Evolutionary conservation across 2,113 vertebrate genomes (phyloP).

Genomic region (Hyperopisus bebe): DNA sequence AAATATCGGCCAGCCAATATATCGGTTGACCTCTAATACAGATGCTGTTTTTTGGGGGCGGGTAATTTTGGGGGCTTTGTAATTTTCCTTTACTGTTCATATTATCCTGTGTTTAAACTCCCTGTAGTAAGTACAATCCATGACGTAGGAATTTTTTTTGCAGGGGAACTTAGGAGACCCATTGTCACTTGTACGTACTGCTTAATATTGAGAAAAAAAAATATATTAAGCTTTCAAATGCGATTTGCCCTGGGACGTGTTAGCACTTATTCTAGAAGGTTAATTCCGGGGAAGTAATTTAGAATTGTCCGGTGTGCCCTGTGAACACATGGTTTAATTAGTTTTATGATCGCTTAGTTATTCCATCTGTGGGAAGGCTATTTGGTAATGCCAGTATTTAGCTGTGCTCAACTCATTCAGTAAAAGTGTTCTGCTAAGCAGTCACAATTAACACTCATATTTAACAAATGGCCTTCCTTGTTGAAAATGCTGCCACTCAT

Average conservation of each 20-base stretch:
- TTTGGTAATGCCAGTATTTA: not conserved
- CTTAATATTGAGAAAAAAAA: not conserved
- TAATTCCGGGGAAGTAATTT: not conserved
- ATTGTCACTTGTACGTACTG: not conserved
- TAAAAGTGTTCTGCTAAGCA: not conserved
- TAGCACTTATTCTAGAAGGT: not conserved
- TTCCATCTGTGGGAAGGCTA: not conserved
- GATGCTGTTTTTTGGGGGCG: not conserved
- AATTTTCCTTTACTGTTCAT: not conserved
- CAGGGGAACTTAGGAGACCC: not conserved
- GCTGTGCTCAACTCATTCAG: not conserved
- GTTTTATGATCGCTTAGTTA: conserved; percentile 10
- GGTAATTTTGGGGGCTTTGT: not conserved
- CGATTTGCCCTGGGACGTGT: not conserved
- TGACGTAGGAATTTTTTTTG: not conserved
- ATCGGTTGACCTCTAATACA: not conserved
- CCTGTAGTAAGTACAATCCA: not conserved
- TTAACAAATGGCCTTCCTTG: not conserved
- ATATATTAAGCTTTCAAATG: conserved; percentile 1
- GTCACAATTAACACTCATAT: not conserved
- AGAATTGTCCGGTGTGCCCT: conserved; percentile 5
- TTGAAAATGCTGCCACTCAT: not conserved
- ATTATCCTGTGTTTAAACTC: not conserved
- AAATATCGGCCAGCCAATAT: no score
- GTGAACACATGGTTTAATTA: not conserved